These are phyloP conservation scores for Oscheius onirici DNA, from an alignment of 2,888 invertebrate genomes.

Conservation along the genomic window DNA sequence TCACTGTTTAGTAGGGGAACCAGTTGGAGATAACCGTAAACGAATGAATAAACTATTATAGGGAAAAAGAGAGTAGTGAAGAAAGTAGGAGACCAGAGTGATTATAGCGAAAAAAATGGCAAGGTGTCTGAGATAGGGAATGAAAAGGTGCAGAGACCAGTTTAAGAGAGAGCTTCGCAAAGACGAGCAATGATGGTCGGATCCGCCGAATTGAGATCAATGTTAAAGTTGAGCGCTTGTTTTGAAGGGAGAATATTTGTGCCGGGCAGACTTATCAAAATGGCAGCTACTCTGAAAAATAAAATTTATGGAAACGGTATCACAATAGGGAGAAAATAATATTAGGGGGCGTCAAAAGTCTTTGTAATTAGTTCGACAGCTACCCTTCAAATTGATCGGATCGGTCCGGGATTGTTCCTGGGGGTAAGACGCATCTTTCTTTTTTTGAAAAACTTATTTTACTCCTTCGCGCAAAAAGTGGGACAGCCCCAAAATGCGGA, in stretches of 20 bases:
- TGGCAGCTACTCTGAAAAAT: conserved; percentile 28
- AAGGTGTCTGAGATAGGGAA: background rate
- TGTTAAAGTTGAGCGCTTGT: conserved; percentile 14
- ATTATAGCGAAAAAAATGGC: background rate
- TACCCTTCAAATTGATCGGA: no score
- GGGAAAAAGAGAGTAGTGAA: background rate
- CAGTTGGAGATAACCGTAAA: background rate
- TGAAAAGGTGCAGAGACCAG: background rate
- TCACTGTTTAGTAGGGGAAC: background rate
- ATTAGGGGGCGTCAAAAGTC: no score
- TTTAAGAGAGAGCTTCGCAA: conserved; percentile 12
- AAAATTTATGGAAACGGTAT: background rate
- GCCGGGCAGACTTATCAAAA: conserved; percentile 15
- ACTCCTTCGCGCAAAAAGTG: no score
- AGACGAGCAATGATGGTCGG: conserved; percentile 12
- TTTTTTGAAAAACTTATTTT: no score
- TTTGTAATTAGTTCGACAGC: no score
- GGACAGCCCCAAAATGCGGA: no score
- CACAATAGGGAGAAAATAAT: no score
- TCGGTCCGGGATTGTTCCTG: no score
- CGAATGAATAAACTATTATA: background rate
- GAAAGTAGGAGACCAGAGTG: background rate
- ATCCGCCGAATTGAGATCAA: conserved; percentile 31
- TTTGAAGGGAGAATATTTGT: conserved; percentile 11
- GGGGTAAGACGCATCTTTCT: no score